Evolutionary conservation across 1,140 invertebrate species (phyloP).

Genomic region (Hylaeus anthracinus): DNA sequence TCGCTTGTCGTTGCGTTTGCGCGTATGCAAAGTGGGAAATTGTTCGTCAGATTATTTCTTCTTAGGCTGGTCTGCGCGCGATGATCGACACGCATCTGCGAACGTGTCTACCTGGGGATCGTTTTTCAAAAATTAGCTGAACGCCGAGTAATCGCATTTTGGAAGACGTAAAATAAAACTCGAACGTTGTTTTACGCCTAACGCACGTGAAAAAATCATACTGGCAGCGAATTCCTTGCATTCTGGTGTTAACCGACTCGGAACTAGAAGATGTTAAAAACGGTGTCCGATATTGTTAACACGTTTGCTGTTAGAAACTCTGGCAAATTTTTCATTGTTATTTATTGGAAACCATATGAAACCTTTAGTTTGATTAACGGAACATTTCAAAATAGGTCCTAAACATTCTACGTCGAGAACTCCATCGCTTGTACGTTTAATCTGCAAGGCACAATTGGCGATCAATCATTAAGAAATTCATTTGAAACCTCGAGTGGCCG

Average conservation of each 20-base stretch:
- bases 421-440: not conserved
- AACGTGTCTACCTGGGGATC: not conserved
- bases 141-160: not conserved
- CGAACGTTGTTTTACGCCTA: not conserved
- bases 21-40: not conserved
- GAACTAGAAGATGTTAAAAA: no score
- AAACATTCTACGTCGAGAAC: no score
- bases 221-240: not conserved
- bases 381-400: no score
- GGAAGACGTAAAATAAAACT: not conserved
- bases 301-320: no score
- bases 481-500: slow-evolving; percentile 1
- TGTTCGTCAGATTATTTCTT: not conserved
- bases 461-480: not conserved
- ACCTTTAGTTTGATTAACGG: no score
- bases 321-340: no score
- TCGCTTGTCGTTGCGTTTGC: slow-evolving; percentile 42
- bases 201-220: no score
- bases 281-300: no score
- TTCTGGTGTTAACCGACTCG: not conserved
- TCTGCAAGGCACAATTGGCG: not conserved
- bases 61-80: not conserved
- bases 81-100: not conserved
- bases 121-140: not conserved
- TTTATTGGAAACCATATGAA: no score